Percentiles rank a stretch among this genome's conserved stretches.
Conservation (phyloP, 2,888 invertebrate genomes). For the Himalopsyche anomala region DNA sequence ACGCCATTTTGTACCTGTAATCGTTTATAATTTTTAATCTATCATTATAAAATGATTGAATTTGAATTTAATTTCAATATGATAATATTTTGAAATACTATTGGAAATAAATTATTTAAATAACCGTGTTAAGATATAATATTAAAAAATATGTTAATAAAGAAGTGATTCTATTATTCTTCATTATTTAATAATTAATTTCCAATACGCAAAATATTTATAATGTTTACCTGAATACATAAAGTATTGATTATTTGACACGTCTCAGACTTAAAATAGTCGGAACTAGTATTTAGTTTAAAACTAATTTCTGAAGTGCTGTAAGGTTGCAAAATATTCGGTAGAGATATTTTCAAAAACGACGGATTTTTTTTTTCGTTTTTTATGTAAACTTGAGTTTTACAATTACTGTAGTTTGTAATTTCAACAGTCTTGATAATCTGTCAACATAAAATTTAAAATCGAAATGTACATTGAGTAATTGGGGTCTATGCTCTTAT, state of each 20-base stretch:
- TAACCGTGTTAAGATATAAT: too few relatives aligned
- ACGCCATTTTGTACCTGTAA: conserved; percentile 53
- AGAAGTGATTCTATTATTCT: too few relatives aligned
- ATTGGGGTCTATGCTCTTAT: neutral
- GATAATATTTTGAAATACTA: too few relatives aligned
- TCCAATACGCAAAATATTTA: too few relatives aligned
- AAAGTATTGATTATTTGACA: neutral
- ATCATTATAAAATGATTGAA: too few relatives aligned
- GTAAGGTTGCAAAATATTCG: neutral
- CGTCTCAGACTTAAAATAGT: neutral
- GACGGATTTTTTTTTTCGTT: neutral
- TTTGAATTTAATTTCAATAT: too few relatives aligned
- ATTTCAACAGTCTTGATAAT: neutral
- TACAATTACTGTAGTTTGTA: neutral
- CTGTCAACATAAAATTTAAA: neutral
- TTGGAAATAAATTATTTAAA: too few relatives aligned
- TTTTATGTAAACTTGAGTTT: neutral
- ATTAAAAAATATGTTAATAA: too few relatives aligned
- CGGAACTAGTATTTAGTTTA: neutral
- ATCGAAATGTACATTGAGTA: neutral
- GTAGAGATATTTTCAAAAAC: conserved; percentile 17
- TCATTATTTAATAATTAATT: too few relatives aligned
- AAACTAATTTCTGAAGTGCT: neutral
- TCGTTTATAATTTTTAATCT: too few relatives aligned
- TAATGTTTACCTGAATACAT: neutral